Evolutionary conservation across 1,140 invertebrate genomes (phyloP).

Genomic region (Brachionus angularis): DNA sequence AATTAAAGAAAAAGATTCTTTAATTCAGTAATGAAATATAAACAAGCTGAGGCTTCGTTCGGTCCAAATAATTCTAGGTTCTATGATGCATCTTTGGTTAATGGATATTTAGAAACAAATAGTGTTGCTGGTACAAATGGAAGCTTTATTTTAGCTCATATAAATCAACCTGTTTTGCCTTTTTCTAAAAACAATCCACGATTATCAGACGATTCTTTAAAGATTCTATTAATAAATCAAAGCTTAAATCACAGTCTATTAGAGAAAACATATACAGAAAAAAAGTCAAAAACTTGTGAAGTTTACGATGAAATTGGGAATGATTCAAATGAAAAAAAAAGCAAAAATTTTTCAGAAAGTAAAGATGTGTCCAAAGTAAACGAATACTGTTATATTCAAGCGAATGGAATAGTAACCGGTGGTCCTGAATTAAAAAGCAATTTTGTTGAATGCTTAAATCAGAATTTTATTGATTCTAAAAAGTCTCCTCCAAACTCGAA

Average conservation of each 20-base stretch:
- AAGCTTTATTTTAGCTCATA: slow-evolving; percentile 1
- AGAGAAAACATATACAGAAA: not conserved
- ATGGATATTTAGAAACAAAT: slow-evolving; percentile 30
- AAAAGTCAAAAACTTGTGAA: not conserved
- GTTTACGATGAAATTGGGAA: slow-evolving; percentile 1
- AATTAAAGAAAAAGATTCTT: slow-evolving; percentile 8
- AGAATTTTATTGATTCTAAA: slow-evolving; percentile 2
- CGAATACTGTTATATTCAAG: slow-evolving; percentile 37
- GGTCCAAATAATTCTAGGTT: slow-evolving; percentile 7
- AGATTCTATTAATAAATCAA: slow-evolving; percentile 8
- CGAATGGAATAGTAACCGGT: slow-evolving; percentile 9
- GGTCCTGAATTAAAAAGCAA: not conserved
- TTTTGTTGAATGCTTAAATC: not conserved
- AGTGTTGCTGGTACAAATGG: not conserved
- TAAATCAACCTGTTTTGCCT: not conserved
- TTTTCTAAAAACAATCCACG: too few relatives aligned
- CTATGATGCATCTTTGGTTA: slow-evolving; percentile 3
- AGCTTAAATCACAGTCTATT: not conserved
- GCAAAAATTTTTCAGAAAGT: not conserved
- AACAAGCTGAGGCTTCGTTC: not conserved
- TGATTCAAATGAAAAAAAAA: too few relatives aligned
- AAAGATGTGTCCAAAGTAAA: not conserved
- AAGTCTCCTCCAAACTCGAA: not conserved
- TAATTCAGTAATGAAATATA: not conserved
- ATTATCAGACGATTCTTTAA: slow-evolving; percentile 20